These are phyloP conservation scores for Noctua fimbriata DNA, from an alignment of 2,888 invertebrate genomes.

Conservation along the genomic window DNA sequence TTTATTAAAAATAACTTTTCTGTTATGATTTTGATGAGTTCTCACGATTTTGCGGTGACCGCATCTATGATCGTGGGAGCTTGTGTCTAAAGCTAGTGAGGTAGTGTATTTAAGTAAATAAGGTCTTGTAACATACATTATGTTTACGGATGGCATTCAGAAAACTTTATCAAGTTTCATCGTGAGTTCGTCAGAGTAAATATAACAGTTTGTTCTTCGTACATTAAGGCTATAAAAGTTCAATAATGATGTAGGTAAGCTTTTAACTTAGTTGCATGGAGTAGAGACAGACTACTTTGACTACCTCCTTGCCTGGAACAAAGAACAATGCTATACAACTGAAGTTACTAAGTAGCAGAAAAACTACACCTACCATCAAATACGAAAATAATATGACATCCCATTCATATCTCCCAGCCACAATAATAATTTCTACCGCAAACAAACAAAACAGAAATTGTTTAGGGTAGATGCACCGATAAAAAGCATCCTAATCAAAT, in stretches of 20 bases:
- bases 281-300: neutral
- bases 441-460: constrained; percentile 74
- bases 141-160: neutral
- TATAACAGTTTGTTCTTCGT: neutral
- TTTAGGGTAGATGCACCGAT: constrained; percentile 77
- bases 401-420: constrained; percentile 61
- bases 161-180: neutral
- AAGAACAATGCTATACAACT: neutral
- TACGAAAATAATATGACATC: constrained; percentile 22
- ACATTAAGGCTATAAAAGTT: neutral
- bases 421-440: constrained; percentile 70
- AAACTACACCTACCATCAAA: neutral
- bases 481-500: constrained; percentile 83
- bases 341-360: neutral
- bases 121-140: neutral
- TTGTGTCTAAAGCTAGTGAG: neutral
- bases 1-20: constrained; percentile 75
- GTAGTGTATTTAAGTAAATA: neutral
- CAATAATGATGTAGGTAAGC: neutral
- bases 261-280: neutral
- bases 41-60: constrained; percentile 63
- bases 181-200: neutral
- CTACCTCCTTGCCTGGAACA: neutral
- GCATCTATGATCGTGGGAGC: constrained; percentile 26
- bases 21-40: constrained; percentile 63